phyloP scores from a whole-genome alignment of 2,113 vertebrate species.

The Sinocyclocheilus anophthalmus region DNA sequence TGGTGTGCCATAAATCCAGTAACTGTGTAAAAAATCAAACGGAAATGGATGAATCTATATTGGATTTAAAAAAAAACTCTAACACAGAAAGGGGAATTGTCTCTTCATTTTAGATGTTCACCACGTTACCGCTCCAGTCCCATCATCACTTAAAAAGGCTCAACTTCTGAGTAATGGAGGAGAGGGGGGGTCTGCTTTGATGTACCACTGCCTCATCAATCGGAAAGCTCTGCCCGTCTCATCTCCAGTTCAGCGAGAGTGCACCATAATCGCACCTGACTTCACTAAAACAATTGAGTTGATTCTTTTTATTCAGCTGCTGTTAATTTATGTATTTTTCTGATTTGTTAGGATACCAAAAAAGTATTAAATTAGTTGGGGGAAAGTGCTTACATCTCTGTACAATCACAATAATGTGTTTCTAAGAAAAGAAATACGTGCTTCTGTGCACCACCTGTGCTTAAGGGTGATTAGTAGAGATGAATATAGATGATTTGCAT shows the following conservation, averaged over 20 bases:
- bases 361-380: not conserved
- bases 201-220: constrained; percentile 21
- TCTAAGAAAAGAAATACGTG: not conserved
- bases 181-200: constrained; percentile 1
- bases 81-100: not conserved
- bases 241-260: constrained; percentile 32
- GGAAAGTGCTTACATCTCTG: not conserved
- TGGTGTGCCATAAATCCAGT: not conserved
- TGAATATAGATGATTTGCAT: constrained; percentile 45
- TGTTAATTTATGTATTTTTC: constrained; percentile 26
- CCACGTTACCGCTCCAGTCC: not conserved
- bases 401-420: not conserved
- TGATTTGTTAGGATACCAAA: not conserved
- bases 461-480: constrained; percentile 24
- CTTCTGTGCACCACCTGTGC: not conserved
- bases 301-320: constrained; percentile 34
- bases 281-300: constrained; percentile 19
- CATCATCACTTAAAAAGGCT: constrained; percentile 10
- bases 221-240: constrained; percentile 22
- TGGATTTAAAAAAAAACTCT: not conserved
- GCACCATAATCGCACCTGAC: not conserved
- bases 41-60: not conserved
- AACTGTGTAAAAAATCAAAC: not conserved
- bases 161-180: not conserved
- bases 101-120: not conserved